These are phyloP conservation scores for Galleria mellonella DNA, from an alignment of 1,140 invertebrate species.

Conservation along the genomic window DNA sequence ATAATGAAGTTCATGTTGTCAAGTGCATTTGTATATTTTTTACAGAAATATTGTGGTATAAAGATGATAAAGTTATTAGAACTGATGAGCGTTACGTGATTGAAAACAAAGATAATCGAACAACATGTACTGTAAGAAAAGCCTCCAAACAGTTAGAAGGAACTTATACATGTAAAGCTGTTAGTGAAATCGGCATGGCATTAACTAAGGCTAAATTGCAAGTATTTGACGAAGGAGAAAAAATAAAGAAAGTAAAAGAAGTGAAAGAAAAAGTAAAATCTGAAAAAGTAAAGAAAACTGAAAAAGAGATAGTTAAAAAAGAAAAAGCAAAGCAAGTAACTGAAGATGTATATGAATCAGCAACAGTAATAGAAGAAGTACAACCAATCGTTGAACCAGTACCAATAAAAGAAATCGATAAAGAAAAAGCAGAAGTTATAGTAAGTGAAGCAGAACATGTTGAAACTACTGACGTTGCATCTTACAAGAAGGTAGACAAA, in stretches of 20 bases:
- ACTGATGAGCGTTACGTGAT: conserved; percentile 83
- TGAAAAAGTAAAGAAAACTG: conserved; percentile 42
- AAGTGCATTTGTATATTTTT: conserved; percentile 20
- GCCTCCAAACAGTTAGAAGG: conserved; percentile 84
- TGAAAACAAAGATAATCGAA: conserved; percentile 83
- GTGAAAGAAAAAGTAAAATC: conserved; percentile 51
- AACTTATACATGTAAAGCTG: conserved; percentile 89
- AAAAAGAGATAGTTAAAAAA: conserved; percentile 32
- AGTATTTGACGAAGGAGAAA: conserved; percentile 63
- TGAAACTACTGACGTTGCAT: conserved; percentile 76
- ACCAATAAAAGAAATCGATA: conserved; percentile 25
- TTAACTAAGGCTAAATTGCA: conserved; percentile 86
- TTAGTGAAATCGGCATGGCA: conserved; percentile 87
- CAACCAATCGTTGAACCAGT: conserved; percentile 33
- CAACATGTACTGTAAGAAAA: conserved; percentile 81
- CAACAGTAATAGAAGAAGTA: conserved; percentile 25
- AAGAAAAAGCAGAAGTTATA: conserved; percentile 71
- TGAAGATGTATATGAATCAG: conserved; percentile 17
- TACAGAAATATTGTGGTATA: conserved; percentile 92
- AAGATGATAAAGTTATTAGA: conserved; percentile 86
- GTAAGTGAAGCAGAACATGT: conserved; percentile 76
- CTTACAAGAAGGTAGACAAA: conserved; percentile 78
- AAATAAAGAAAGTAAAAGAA: conserved; percentile 45
- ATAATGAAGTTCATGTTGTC: too few relatives aligned
- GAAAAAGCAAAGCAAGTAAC: conserved; percentile 24